Conservation (phyloP, 2,797 vertebrate genomes). For the Furcifer pardalis region DNA sequence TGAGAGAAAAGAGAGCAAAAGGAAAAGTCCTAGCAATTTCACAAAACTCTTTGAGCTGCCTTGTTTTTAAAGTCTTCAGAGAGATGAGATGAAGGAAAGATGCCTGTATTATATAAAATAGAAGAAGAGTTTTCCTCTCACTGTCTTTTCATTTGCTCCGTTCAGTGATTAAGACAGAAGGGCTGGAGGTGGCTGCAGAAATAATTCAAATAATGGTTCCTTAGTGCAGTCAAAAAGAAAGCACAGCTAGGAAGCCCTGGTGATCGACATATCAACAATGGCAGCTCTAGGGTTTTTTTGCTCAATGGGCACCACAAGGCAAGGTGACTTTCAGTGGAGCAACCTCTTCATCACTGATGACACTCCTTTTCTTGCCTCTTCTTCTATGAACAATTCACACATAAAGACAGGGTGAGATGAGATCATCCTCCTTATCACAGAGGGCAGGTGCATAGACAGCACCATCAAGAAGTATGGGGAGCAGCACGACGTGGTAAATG, state of each 20-base stretch:
- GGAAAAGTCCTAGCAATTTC: conserved; percentile 7
- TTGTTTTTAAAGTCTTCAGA: accelerated
- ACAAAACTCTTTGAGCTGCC: conserved; percentile 6
- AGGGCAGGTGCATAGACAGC: neutral
- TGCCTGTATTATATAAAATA: neutral
- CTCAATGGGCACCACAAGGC: no score
- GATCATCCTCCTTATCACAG: no score
- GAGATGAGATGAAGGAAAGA: conserved; percentile 9
- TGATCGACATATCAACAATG: neutral
- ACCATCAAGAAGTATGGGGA: neutral
- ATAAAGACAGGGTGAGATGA: no score
- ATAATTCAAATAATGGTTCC: neutral
- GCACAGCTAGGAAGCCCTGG: neutral
- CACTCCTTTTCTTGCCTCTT: neutral
- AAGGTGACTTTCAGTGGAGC: neutral
- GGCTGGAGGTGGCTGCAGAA: neutral
- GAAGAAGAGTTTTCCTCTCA: neutral
- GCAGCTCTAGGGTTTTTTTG: neutral
- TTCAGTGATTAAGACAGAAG: neutral
- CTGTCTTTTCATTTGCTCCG: neutral
- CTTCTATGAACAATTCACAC: neutral
- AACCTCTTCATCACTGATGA: neutral
- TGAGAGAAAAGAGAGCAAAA: no score
- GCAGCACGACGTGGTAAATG: no score
- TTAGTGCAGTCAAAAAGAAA: neutral